Evolutionary conservation across 2,888 invertebrate species (phyloP), one percentile per base, ranked within the genome.

Genomic region (Lycophotia porphyrea): DNA sequence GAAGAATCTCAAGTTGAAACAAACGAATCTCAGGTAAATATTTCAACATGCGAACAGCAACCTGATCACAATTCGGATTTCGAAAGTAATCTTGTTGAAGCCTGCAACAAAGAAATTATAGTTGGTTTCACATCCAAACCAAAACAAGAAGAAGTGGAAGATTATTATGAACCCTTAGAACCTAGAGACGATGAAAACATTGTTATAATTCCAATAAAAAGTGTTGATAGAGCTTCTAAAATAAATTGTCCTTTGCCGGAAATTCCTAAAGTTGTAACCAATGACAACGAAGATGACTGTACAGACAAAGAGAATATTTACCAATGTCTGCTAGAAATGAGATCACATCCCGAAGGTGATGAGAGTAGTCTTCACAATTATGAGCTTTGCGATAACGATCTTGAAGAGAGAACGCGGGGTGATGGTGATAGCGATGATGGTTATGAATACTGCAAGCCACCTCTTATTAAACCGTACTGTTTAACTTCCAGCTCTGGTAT

Each of bases 361-460:
- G 95, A 95, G 80, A 95, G 92, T 72, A 96, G 96, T 88, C 89
- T 97, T 64, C 97, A 97, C 78, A 97, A 96, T 81, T 97, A 97
- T 85, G 97, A 97, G 90, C 92, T 95, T 18, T 97, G 96, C 83
- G 95, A 94, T 7, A 93, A 91, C 65, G 93, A 93, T 49, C 86
- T 96, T 49, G 95, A 96, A 88, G 95, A 96, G 81, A 92, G 96
- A 87, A 95, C 95, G 0, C 90, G 96, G 61, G 96, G 95, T 0
- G 95, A 96, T 76, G 95, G 95, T 0, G 96, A 96, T 82, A 96
- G 96, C 49, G 96, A 96, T 73, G 96, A 96, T 72, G 96, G 96
- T 0, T 97, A 97, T 78, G 96, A 97, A 86, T 96, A 96, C 84
- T 96, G 96, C 80, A 96, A 96, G 82, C 93, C 77, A 15, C 73